Evolutionary conservation across 2,113 vertebrate genomes (phyloP), one percentile per base, ranked within the genome.

Genomic region (Penelope pileata): DNA sequence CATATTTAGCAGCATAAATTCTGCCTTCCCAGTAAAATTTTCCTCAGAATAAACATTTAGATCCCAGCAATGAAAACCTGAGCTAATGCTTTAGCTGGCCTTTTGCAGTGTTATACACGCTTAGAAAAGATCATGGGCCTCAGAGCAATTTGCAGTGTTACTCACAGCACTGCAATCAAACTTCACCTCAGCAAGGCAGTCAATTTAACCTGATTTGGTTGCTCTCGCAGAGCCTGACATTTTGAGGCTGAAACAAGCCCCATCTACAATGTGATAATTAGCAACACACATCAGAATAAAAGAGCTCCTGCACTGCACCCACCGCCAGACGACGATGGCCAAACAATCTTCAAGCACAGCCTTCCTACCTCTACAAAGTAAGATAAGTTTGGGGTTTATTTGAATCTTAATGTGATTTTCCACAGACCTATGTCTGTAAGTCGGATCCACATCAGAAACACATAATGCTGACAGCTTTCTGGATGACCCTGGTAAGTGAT

Each of bases 121-220:
- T 88, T 67, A 69, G 51, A 68, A 88, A 91, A 77, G 27, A 90
- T 62, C 48, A 18, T 18, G 6, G 45, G 60, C 45, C 30, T 74
- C 53, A 68, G 3, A 86, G 66, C 40, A 54, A 83, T 84, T 56
- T 66, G 38, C 48, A 38, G 38, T 10, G 16, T 43, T 79, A 79
- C 34, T 51, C n/a, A 22, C 11, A 66, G 67, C 56, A 34, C 50
- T 32, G 34, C 48, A 60, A 68, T 11, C n/a, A 45, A 66, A 19
- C 40, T 67, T 67, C 50, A 58, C 64, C 58, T 74, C 60, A 50
- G 40, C 50, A 40, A 16, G 54, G 89, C 78, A 91, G 86, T 95
- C 79, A 93, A 12, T 76, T 90, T 69, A 91, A 91, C 36, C 43
- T 85, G 51, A 92, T 97, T 90, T 79, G 82, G 72, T 84, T 92